Conservation (phyloP, 2,113 vertebrate species). For the Aleadryas rufinucha region DNA sequence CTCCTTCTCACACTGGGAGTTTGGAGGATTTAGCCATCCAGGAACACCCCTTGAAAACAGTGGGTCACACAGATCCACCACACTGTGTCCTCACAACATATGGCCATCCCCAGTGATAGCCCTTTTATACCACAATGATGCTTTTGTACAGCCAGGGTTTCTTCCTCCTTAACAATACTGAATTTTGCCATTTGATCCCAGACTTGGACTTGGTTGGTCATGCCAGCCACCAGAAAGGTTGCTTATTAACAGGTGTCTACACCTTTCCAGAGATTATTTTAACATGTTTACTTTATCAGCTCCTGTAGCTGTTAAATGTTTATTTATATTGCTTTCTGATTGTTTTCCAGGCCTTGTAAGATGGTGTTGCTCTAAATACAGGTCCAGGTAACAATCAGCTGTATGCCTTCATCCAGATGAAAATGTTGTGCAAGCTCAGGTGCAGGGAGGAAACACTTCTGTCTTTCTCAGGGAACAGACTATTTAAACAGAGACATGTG, state of each 20-base stretch:
- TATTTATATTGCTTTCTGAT: neutral
- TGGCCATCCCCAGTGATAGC: neutral
- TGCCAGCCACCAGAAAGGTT: neutral
- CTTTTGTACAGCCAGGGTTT: neutral
- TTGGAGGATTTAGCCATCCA: neutral
- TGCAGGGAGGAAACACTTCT: neutral
- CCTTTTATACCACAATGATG: neutral
- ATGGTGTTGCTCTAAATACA: neutral
- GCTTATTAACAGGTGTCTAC: neutral
- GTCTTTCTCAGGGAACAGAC: neutral
- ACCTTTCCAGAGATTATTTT: neutral
- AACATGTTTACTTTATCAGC: neutral
- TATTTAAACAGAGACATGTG: neutral
- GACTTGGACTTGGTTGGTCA: neutral
- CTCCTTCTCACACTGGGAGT: neutral
- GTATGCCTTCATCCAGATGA: neutral
- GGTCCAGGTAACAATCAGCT: neutral
- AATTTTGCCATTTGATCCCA: neutral
- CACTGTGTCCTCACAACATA: rapidly evolving
- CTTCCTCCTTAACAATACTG: neutral
- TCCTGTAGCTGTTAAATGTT: neutral
- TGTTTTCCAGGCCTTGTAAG: neutral
- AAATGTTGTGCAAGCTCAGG: neutral
- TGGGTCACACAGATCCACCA: neutral
- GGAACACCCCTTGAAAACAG: neutral